Evolutionary conservation across 2,888 invertebrate genomes (phyloP), one percentile per base, ranked within the genome.

Genomic region (Lacanobia wlatinum): DNA sequence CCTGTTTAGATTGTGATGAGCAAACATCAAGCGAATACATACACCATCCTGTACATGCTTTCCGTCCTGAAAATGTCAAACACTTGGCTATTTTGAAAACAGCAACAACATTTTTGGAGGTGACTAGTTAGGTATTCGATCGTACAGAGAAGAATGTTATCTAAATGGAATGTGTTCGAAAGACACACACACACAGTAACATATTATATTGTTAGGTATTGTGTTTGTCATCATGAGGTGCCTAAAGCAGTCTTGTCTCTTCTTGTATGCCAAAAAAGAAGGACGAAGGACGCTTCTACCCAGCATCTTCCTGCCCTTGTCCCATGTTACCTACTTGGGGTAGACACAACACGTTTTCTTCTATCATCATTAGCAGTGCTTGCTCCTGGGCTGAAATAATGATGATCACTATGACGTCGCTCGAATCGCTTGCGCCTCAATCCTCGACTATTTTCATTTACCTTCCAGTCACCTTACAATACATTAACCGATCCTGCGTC

Each of bases 11-110:
- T 73, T 73, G 60, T 60, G 28, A 65, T 46, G 64, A 40, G 65
- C 63, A 72, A 76, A 78, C 62, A 72, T 78, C 55, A 64, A 72
- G 38, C 38, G 23, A 65, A 61, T 23, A 52, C 64, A 55, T 55
- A 40, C 28, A 55, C 60, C 73, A 76, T 65, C 64, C 64, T 78
- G 73, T 78, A 46, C 73, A 72, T 71, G 50, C 61, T 76, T 76
- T 43, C 76, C 53, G 60, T 55, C 46, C 79, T 73, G 60, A 73
- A 76, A 65, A 79, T 76, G 73, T 76, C 76, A 76, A 78, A 79
- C 79, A 76, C 60, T 78, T 43, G 9, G 78, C 62, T 76, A 78
- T 75, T 78, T 72, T 50, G 48, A 76, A 76, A 76, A 76, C 58
- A 78, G 62, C 60, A 73, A 79, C 50, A 52, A 80, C 61, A 66